Conservation (phyloP, 1,140 invertebrate genomes). For the Drosophila teissieri region DNA sequence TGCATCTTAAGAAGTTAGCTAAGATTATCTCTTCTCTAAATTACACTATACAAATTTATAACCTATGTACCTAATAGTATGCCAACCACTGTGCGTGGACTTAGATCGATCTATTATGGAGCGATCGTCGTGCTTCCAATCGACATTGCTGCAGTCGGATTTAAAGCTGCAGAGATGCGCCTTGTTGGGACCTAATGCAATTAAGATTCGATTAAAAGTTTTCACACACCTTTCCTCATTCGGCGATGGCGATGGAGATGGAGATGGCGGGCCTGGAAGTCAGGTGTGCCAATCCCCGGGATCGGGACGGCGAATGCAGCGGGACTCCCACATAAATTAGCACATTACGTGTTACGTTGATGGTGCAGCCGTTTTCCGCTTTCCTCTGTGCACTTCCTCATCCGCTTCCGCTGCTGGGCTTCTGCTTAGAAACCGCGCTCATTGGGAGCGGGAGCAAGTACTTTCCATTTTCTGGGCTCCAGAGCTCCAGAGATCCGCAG, state of each 20-base stretch:
- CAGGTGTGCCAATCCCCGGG: constrained; percentile 4
- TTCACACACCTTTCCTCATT: constrained; percentile 53
- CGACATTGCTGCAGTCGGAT: constrained; percentile 26
- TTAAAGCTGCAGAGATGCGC: constrained; percentile 42
- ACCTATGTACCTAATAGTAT: neutral
- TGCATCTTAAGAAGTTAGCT: too few species aligned
- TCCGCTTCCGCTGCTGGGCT: constrained; percentile 34
- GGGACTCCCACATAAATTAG: constrained; percentile 76
- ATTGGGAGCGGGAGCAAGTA: constrained; percentile 18
- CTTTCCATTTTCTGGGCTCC: constrained; percentile 53
- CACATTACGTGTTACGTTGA: constrained; percentile 38
- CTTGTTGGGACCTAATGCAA: constrained; percentile 67
- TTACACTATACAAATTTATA: too few species aligned
- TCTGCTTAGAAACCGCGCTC: neutral
- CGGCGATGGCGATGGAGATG: neutral
- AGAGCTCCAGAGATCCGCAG: neutral
- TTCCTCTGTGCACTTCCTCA: constrained; percentile 53
- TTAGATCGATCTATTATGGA: constrained; percentile 29
- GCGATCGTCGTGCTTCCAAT: constrained; percentile 38
- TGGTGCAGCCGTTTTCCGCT: constrained; percentile 32
- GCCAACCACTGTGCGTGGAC: neutral
- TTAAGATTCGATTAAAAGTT: constrained; percentile 79
- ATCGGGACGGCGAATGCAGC: neutral
- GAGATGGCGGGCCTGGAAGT: neutral
- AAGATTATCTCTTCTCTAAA: too few species aligned